These are phyloP conservation scores for Drosophila pseudotalamancana DNA, from an alignment of 2,888 invertebrate species.

Conservation along the genomic window DNA sequence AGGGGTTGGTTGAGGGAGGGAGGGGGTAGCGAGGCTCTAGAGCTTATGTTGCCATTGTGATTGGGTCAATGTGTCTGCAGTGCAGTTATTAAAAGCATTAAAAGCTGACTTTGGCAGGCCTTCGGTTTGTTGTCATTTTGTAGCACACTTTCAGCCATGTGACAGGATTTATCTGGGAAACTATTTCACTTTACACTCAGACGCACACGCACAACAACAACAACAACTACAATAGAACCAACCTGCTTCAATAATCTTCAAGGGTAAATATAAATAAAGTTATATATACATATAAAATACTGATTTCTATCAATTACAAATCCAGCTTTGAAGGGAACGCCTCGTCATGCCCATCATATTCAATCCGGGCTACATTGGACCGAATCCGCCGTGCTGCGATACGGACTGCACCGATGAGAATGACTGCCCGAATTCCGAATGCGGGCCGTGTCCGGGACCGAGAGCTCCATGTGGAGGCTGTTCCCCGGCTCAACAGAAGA, in stretches of 20 bases:
- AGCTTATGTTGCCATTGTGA: constrained; percentile 27
- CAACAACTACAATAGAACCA: constrained; percentile 15
- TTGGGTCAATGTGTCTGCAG: constrained; percentile 50
- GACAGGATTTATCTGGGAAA: background rate
- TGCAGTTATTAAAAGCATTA: constrained; percentile 17
- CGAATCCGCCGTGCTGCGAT: constrained; percentile 63
- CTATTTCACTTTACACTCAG: background rate
- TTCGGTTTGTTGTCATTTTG: constrained; percentile 23
- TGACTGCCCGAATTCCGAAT: constrained; percentile 42
- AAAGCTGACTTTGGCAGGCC: constrained; percentile 7
- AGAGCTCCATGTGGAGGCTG: constrained; percentile 43
- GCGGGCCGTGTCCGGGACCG: constrained; percentile 54
- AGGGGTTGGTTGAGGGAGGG: background rate
- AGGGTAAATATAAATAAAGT: background rate
- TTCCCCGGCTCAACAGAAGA: constrained; percentile 3
- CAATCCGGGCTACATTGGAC: constrained; percentile 69
- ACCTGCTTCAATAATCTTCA: constrained; percentile 7
- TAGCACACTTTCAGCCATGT: constrained; percentile 7
- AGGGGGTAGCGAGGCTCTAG: background rate
- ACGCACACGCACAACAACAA: constrained; percentile 9
- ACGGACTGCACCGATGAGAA: constrained; percentile 33
- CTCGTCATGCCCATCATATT: constrained; percentile 50
- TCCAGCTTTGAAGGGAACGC: background rate
- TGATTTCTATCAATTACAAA: background rate
- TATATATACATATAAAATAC: background rate